Conservation (phyloP, 2,888 invertebrate species). For the Cataglyphis livida region DNA sequence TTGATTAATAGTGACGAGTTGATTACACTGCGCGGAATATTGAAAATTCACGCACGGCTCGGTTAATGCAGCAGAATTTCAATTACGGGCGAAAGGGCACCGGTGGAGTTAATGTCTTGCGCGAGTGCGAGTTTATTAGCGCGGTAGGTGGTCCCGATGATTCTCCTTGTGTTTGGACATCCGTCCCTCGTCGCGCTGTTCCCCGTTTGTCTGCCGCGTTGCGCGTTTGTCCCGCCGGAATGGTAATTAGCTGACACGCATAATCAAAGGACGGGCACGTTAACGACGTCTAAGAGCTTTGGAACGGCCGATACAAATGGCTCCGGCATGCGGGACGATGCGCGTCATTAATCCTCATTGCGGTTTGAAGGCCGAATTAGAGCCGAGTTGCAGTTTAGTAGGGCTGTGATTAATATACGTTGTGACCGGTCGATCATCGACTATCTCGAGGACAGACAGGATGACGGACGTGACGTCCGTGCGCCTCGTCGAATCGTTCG, state of each 20-base stretch:
- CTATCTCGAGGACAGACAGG: slow-evolving; percentile 64
- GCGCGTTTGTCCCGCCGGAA: slow-evolving; percentile 49
- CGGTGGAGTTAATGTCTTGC: slow-evolving; percentile 49
- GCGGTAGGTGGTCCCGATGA: slow-evolving; percentile 61
- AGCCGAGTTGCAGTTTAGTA: slow-evolving; percentile 75
- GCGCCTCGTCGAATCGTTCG: slow-evolving; percentile 57
- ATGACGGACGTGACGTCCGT: slow-evolving; percentile 74
- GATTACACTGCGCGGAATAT: slow-evolving; percentile 49
- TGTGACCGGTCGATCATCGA: slow-evolving; percentile 69
- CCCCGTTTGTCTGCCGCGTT: slow-evolving; percentile 3
- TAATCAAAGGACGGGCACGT: slow-evolving; percentile 67
- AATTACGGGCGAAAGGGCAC: slow-evolving; percentile 49
- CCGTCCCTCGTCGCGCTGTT: slow-evolving; percentile 23
- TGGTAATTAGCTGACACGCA: slow-evolving; percentile 69
- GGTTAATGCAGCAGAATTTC: slow-evolving; percentile 51
- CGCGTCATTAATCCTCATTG: slow-evolving; percentile 83
- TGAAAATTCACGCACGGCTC: slow-evolving; percentile 51
- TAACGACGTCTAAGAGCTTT: slow-evolving; percentile 68
- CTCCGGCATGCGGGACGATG: slow-evolving; percentile 76
- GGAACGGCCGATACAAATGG: slow-evolving; percentile 73
- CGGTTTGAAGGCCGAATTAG: slow-evolving; percentile 80
- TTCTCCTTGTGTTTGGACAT: slow-evolving; percentile 49
- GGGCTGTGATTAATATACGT: slow-evolving; percentile 78
- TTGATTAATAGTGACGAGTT: slow-evolving; percentile 47
- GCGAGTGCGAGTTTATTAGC: slow-evolving; percentile 54